These are phyloP conservation scores for Chrysogorgia sp. DNA, from an alignment of 92 coral and sea anemone genomes.

Conservation along the genomic window DNA sequence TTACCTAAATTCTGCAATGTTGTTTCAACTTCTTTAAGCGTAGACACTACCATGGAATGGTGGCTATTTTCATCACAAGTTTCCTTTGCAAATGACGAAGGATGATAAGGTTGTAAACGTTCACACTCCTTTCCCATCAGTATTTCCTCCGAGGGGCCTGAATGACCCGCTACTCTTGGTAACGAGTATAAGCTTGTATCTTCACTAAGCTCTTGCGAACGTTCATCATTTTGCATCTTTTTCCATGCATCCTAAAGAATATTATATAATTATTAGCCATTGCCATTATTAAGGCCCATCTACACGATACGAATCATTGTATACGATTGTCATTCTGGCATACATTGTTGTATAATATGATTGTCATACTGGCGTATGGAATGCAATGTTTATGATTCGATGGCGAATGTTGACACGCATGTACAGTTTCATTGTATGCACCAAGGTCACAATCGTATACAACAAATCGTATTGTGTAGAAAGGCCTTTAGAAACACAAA, in stretches of 20 bases:
- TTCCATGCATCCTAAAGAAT: not conserved
- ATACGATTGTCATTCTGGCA: too few species aligned
- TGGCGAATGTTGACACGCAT: too few species aligned
- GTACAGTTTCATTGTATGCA: too few species aligned
- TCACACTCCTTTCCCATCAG: conserved; percentile 79
- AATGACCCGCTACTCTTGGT: conserved; percentile 84
- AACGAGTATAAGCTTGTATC: conserved; percentile 73
- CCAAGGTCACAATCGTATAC: too few species aligned
- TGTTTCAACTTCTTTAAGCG: conserved; percentile 30
- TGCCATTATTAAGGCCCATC: too few species aligned
- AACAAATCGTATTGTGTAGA: too few species aligned
- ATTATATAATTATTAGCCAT: not conserved
- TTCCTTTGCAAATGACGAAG: conserved; percentile 48
- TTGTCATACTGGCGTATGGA: too few species aligned
- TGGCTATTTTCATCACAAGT: conserved; percentile 54
- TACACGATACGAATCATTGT: too few species aligned
- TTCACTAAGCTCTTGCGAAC: not conserved
- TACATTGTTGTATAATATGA: too few species aligned
- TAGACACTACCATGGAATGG: conserved; percentile 6
- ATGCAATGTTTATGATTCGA: too few species aligned
- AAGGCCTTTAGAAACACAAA: too few species aligned
- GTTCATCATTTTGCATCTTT: not conserved
- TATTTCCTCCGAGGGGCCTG: conserved; percentile 78
- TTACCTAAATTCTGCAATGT: conserved; percentile 20
- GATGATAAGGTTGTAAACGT: not conserved